phyloP scores from a whole-genome alignment of 2,797 vertebrate genomes.

The Schizopygopsis pylzovi region DNA sequence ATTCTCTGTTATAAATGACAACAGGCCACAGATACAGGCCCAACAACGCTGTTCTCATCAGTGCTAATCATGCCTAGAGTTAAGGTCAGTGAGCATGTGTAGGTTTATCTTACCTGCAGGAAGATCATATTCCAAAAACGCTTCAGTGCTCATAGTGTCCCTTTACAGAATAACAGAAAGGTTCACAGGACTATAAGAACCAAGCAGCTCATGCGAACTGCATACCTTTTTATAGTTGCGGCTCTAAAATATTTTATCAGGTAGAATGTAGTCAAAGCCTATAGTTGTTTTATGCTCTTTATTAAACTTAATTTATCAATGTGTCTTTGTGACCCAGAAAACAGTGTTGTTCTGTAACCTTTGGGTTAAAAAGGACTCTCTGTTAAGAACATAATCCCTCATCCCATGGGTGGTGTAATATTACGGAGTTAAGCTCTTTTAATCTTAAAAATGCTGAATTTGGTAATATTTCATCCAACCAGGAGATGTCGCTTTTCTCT shows the following conservation, averaged over 20 bases:
- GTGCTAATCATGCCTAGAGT: constrained; percentile 17
- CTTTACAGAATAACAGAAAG: constrained; percentile 30
- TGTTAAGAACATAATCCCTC: constrained; percentile 55
- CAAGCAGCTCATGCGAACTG: not conserved
- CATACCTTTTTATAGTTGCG: not conserved
- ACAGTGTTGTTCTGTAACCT: constrained; percentile 19
- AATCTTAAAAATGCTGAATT: constrained; percentile 30
- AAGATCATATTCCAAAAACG: constrained; percentile 42
- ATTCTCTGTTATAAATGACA: constrained; percentile 16
- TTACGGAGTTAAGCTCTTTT: constrained; percentile 45
- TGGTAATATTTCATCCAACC: constrained; percentile 23
- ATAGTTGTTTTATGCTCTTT: not conserved
- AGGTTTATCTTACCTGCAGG: constrained; percentile 45
- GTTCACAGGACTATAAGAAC: constrained; percentile 5
- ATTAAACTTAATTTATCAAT: not conserved
- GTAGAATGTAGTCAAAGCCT: not conserved
- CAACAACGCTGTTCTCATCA: constrained; percentile 2
- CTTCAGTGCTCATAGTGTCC: constrained; percentile 40
- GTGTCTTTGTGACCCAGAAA: constrained; percentile 24
- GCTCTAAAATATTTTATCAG: not conserved
- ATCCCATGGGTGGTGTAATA: constrained; percentile 36
- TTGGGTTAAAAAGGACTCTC: constrained; percentile 27
- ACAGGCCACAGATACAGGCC: constrained; percentile 25
- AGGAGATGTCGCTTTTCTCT: constrained; percentile 32
- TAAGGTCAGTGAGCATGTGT: constrained; percentile 44